phyloP scores from a whole-genome alignment of 2,113 vertebrate species.

The Tretioscincus oriximinensis region DNA sequence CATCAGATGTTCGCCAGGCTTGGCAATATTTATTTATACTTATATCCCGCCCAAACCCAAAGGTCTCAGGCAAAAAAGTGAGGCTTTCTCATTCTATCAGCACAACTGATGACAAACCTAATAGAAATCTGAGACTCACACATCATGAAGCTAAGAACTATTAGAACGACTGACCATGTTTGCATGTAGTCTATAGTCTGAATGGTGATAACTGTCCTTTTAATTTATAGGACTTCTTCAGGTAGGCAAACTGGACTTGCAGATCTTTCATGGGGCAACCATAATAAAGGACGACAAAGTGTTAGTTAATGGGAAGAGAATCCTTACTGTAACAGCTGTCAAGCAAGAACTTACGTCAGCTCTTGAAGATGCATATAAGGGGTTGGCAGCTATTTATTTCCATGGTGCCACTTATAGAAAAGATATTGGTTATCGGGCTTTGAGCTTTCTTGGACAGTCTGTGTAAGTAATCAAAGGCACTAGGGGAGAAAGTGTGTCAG shows the following conservation, averaged over 20 bases:
- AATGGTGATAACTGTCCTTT: not conserved
- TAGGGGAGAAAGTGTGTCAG: constrained; percentile 1
- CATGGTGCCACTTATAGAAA: constrained; percentile 77
- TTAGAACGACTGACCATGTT: not conserved
- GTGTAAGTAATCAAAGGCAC: constrained; percentile 76
- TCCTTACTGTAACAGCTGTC: constrained; percentile 81
- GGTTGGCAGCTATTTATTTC: constrained; percentile 74
- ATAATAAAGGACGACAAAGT: constrained; percentile 72
- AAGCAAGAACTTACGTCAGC: constrained; percentile 74
- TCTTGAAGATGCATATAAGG: constrained; percentile 76
- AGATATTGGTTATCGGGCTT: constrained; percentile 80
- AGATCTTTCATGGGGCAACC: constrained; percentile 87
- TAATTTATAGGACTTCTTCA: constrained; percentile 74
- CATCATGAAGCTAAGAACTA: not conserved
- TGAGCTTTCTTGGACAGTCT: constrained; percentile 71
- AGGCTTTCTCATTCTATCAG: too few relatives aligned
- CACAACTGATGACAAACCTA: not conserved
- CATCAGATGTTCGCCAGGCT: too few relatives aligned
- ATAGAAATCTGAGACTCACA: not conserved
- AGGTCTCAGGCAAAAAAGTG: too few relatives aligned
- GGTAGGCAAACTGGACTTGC: constrained; percentile 73
- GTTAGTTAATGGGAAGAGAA: constrained; percentile 81
- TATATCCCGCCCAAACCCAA: too few relatives aligned
- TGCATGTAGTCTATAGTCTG: not conserved
- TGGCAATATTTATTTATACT: too few relatives aligned